Evolutionary conservation across 2,888 invertebrate species (phyloP).

Genomic region (Embidobia sp.): DNA sequence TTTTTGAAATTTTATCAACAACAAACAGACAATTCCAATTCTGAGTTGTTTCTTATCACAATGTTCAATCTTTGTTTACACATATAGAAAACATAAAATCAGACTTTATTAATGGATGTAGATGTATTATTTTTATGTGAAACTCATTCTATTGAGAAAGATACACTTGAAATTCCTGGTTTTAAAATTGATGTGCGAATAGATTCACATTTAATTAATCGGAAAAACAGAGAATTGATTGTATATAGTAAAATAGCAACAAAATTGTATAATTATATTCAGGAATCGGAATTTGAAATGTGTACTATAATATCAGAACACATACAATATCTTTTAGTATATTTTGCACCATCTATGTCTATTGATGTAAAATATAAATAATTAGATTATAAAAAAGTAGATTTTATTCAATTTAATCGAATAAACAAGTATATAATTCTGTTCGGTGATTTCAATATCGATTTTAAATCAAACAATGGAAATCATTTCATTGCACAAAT

Average conservation of each 20-base stretch:
- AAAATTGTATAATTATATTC: neutral
- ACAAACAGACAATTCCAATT: neutral
- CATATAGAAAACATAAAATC: conserved; percentile 14
- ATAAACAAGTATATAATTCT: neutral
- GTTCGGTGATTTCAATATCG: neutral
- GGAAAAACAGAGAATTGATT: conserved; percentile 1
- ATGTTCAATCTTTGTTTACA: conserved; percentile 17
- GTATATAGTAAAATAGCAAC: neutral
- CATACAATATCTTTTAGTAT: conserved; percentile 2
- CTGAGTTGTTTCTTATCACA: conserved; percentile 7
- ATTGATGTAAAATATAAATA: neutral
- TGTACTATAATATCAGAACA: neutral
- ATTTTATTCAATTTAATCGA: neutral
- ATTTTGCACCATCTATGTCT: neutral
- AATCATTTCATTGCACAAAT: neutral
- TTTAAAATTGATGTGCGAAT: neutral
- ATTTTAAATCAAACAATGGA: neutral
- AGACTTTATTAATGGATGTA: conserved; percentile 10
- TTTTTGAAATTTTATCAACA: conserved; percentile 20
- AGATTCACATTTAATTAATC: neutral
- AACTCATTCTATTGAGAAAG: conserved; percentile 4
- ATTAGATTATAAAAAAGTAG: too few species aligned
- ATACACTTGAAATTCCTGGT: neutral
- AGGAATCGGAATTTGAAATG: neutral
- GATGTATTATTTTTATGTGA: conserved; percentile 10